Conservation (phyloP, 2,113 vertebrate species). For the Capreolus pygargus region DNA sequence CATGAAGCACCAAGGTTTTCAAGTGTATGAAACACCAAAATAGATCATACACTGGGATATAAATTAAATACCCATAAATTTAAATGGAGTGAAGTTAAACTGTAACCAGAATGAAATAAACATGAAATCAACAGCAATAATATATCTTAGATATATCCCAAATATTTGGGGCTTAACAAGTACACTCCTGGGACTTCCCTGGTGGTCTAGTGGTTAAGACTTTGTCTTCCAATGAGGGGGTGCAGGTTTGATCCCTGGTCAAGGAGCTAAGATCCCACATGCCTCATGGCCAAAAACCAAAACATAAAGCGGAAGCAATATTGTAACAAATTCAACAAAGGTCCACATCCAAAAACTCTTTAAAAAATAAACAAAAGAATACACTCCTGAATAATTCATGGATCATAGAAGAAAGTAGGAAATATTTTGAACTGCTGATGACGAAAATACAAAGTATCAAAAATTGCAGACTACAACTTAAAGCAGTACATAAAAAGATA, state of each 20-base stretch:
- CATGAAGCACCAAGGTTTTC: neutral
- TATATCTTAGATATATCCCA: neutral
- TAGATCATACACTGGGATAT: neutral
- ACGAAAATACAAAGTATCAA: neutral
- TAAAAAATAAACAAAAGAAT: neutral
- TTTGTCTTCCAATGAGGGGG: neutral
- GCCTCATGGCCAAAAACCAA: neutral
- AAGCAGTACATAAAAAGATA: neutral
- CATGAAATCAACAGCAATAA: neutral
- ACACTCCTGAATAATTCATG: neutral
- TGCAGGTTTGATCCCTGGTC: neutral
- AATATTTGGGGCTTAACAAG: neutral
- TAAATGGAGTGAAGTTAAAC: neutral
- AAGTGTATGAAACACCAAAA: neutral
- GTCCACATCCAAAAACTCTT: neutral
- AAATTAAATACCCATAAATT: neutral
- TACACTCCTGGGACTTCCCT: neutral
- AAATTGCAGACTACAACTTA: neutral
- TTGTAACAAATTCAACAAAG: neutral
- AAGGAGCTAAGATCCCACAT: neutral
- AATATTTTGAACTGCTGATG: conserved; percentile 1
- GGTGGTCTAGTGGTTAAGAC: neutral
- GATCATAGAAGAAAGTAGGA: neutral
- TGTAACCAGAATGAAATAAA: neutral
- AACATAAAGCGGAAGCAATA: neutral